phyloP scores from a whole-genome alignment of 2,797 vertebrate species.

The Mionectes olivaceus region DNA sequence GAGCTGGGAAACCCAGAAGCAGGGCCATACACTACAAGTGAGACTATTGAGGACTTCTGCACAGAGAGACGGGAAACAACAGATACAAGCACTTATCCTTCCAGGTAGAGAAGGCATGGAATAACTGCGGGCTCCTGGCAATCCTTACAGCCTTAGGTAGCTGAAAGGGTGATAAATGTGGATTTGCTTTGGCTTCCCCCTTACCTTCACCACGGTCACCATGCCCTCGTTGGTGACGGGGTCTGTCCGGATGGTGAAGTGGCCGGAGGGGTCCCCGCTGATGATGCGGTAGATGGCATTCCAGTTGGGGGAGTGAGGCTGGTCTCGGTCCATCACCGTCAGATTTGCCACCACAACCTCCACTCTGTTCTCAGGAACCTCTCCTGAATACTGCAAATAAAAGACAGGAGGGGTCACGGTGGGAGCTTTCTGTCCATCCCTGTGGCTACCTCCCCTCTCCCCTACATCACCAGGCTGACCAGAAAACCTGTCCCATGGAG shows the following conservation, averaged over 20 bases:
- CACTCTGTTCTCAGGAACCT: slow-evolving; percentile 91
- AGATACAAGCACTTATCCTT: accelerated
- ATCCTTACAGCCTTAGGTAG: not conserved
- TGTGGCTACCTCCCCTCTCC: too few species aligned
- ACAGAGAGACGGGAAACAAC: not conserved
- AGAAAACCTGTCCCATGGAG: too few species aligned
- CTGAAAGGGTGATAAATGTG: not conserved
- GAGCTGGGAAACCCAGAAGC: not conserved
- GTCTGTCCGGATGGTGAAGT: slow-evolving; percentile 91
- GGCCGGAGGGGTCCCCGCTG: slow-evolving; percentile 89
- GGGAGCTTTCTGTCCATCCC: not conserved
- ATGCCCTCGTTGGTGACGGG: slow-evolving; percentile 91
- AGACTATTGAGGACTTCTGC: not conserved
- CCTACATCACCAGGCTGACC: too few species aligned
- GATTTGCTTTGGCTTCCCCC: not conserved
- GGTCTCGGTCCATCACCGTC: slow-evolving; percentile 91
- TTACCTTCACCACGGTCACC: slow-evolving; percentile 93
- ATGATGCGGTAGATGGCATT: slow-evolving; percentile 93
- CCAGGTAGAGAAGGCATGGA: not conserved
- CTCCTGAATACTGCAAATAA: slow-evolving; percentile 85
- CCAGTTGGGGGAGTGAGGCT: slow-evolving; percentile 94
- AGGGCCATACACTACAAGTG: accelerated
- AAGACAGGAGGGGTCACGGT: not conserved
- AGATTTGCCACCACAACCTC: slow-evolving; percentile 90
- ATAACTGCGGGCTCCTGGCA: not conserved